Evolutionary conservation across 2,113 vertebrate species (phyloP), one percentile per base, ranked within the genome.

Genomic region (Entelurus aequoreus): DNA sequence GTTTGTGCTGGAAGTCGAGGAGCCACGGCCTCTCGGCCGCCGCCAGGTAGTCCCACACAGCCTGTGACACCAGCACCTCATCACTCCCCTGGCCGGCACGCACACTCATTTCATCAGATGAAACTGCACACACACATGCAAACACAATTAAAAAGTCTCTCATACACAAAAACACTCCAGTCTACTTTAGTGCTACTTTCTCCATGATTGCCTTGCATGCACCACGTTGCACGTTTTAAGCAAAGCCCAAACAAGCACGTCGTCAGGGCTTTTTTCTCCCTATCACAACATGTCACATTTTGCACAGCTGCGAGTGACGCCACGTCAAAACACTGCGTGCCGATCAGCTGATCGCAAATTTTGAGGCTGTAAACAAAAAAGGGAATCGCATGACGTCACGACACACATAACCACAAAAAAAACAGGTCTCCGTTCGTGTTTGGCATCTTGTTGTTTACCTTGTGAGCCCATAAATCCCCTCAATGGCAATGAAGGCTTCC

Each of bases 11-110:
- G 77, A 98, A 94, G 77, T 93, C 93, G 50, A 93, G 89, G 87
- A 98, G 90, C 83, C 93, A 93, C 75, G 93, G 91, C 65, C 91
- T 91, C 74, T 92, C 92, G 51, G 93, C 93, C 54, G 93, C 90
- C 77, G 91, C 93, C 84, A 96, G 87, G 89, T 94, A 95, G 87
- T 96, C 94, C 94, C 94, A 96, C 71, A 95, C 92, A 28, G 92
- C 92, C 85, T 94, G 94, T 65, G 93, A 93, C 86, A 96, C 93
- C 71, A 94, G 91, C 76, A 96, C 92, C 82, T 94, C 94, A 84
- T 93, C 94, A 86, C 93, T 93, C 85, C 92, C 91, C 87, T 91
- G 91, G 88, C 91, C 93, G 87, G 87, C 85, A 66, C 90, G 86
- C 86, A 90, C 91, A 73, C 89, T 91, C 90, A 92, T 92, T 74